Evolutionary conservation across 2,113 vertebrate genomes (phyloP).

Genomic region (Gymnobelideus leadbeateri): DNA sequence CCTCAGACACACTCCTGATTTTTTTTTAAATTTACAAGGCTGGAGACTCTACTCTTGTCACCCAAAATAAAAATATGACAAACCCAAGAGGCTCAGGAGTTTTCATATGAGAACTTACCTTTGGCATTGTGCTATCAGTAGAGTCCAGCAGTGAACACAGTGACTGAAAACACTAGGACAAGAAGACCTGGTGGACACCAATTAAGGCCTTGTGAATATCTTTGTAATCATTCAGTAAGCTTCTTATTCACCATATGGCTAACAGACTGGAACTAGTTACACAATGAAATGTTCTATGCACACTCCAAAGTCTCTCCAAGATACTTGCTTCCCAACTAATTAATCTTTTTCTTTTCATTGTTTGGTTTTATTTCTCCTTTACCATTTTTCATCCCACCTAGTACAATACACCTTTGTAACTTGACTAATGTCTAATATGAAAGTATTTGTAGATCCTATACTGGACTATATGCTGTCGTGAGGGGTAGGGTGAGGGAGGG

Average conservation of each 20-base stretch:
- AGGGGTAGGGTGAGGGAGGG: no score
- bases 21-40: background rate
- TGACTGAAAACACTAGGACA: background rate
- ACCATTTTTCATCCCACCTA: no score
- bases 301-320: background rate
- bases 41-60: background rate
- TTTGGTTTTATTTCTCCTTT: no score
- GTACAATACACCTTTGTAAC: no score
- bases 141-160: background rate
- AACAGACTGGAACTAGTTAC: background rate
- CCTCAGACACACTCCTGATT: background rate
- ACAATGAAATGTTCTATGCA: background rate
- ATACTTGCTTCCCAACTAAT: background rate
- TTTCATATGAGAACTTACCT: background rate
- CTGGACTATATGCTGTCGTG: no score
- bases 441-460: no score
- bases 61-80: background rate
- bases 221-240: background rate
- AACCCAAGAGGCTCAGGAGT: background rate
- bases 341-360: no score
- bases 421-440: no score
- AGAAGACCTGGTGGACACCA: background rate
- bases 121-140: background rate
- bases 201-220: background rate
- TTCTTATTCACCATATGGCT: background rate